Percentiles rank a stretch among this genome's conserved stretches.
These are phyloP conservation scores for Alligator mississippiensis DNA, from an alignment of 2,113 vertebrate genomes.

Conservation along the genomic window DNA sequence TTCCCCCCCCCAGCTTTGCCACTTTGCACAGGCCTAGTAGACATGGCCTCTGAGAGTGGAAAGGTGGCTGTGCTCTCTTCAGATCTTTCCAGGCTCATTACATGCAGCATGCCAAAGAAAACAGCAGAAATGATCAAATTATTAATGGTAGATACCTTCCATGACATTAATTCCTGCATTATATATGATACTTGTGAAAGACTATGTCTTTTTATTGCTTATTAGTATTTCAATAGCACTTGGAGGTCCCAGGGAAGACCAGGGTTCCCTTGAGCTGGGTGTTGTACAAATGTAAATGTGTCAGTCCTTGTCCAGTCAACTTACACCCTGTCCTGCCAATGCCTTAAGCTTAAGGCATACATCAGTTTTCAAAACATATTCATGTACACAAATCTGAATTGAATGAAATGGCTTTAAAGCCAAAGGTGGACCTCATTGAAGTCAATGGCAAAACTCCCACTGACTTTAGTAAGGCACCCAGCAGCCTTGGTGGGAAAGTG, in stretches of 20 bases:
- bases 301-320: not conserved
- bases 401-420: not conserved
- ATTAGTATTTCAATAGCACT: not conserved
- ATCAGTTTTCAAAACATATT: not conserved
- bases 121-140: not conserved
- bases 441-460: not conserved
- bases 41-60: conserved; percentile 19
- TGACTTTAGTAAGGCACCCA: not conserved
- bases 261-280: not conserved
- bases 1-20: no score
- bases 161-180: not conserved
- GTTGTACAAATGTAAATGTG: not conserved
- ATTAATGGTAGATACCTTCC: not conserved
- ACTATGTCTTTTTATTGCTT: not conserved
- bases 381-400: conserved; percentile 21
- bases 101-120: not conserved
- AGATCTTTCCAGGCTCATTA: fast-evolving
- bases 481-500: not conserved
- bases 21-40: not conserved
- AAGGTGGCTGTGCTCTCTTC: conserved; percentile 3
- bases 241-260: not conserved
- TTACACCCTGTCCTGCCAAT: not conserved
- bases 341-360: not conserved
- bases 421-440: not conserved
- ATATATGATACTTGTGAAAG: fast-evolving